These are phyloP conservation scores for Mixornis gularis DNA, from an alignment of 2,113 vertebrate genomes.

Conservation along the genomic window DNA sequence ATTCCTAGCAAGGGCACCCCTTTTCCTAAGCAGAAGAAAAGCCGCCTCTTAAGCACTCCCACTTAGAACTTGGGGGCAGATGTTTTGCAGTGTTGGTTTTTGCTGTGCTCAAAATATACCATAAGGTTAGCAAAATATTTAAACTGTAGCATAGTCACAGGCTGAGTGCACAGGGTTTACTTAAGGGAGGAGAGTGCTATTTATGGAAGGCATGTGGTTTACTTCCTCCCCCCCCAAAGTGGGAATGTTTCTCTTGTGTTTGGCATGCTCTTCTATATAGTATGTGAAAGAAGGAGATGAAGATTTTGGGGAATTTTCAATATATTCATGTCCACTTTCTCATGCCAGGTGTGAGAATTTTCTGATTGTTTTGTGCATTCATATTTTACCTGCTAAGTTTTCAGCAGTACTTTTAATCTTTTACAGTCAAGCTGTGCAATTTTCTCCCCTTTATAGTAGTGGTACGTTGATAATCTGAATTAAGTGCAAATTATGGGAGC, in stretches of 20 bases:
- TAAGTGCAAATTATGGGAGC: not conserved
- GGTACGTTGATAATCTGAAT: not conserved
- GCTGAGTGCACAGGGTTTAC: constrained; percentile 36
- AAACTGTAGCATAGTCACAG: not conserved
- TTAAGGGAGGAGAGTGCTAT: constrained; percentile 61
- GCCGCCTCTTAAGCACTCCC: not conserved
- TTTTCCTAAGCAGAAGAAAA: not conserved
- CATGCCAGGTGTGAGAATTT: constrained; percentile 32
- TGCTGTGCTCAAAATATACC: not conserved
- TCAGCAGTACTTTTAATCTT: constrained; percentile 14
- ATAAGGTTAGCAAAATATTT: constrained; percentile 45
- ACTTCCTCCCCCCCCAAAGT: not conserved
- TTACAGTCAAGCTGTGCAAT: not conserved
- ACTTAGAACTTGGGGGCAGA: not conserved
- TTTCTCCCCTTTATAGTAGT: not conserved
- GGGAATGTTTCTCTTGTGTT: constrained; percentile 59
- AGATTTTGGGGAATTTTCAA: constrained; percentile 43
- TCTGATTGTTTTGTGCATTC: constrained; percentile 19
- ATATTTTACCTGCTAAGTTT: constrained; percentile 45
- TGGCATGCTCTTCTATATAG: constrained; percentile 28
- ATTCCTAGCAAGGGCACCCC: not conserved
- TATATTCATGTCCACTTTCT: not conserved
- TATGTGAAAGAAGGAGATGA: constrained; percentile 42
- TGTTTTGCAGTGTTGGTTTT: constrained; percentile 14
- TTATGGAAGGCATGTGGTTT: constrained; percentile 66